Base-by-base conservation (phyloP, 2,797 vertebrate genomes). In the Chiroxiphia lanceolata region DNA sequence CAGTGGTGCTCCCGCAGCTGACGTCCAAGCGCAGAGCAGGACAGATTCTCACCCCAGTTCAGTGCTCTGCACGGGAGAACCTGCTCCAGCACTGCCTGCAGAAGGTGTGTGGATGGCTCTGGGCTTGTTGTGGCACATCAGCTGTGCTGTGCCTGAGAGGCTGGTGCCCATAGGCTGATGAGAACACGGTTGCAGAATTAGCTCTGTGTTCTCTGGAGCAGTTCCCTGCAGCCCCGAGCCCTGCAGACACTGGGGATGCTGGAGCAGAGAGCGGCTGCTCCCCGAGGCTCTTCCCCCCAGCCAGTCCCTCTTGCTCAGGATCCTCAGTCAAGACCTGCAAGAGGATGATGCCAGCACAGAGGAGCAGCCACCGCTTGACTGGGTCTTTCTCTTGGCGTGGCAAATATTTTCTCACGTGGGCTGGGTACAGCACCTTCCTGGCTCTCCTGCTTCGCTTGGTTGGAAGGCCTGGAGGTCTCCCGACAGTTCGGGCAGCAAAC, bases 351-450 rank as follows among this genome's bases (percentile, higher is more conserved):
- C 92, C 93, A 54, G 63, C 88, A 5, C 90, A 95, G 77, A 95
- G 7, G 23, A 97, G 92, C 77, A 97, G 88, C 96, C 95, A 97
- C 63, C 90, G 31, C 88, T 94, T 95, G 74, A 21, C 86, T 33
- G 27, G 38, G 13, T 97, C 96, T 67, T 82, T 96, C 86, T 97
- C 81, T 23, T 90, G 88, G 31, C 83, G 93, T 79, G 95, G 96
- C 63, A 96, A 93, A 9, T 87, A 67, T 61, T 94, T 96, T 40
- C 94, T 90, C 77, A 82, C 83, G 27, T 83, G 93, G 29, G 96
- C 83, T 56, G 96, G 96, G 86, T 97, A 97, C 90, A 97, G 77
- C 83, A 97, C 96, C 70, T 27, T 97, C 86, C 88, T 94, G 94
- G 83, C 63, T 90, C 47, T 97, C 70, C 93, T 97, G 89, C 87